Base-by-base conservation (phyloP, 2,113 vertebrate species). In the Ancistrus triradiatus region DNA sequence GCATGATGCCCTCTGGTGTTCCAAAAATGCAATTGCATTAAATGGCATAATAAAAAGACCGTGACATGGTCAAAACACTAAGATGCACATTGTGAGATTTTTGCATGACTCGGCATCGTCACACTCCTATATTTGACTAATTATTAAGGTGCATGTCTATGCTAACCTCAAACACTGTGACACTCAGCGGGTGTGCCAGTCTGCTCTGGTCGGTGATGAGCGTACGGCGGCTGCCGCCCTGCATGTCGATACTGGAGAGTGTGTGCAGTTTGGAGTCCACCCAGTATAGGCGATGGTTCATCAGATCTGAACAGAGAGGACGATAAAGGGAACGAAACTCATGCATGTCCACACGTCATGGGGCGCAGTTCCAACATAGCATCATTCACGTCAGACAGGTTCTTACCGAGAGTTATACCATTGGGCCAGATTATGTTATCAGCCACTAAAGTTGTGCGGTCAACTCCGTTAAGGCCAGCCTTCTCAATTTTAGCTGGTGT, bases 201-300 rank as follows among this genome's bases (percentile, higher is more conserved):
- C 59, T 81, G 7, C 85, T 66, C 21, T 90, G 64, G 2, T 93
- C 87, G 15, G 84, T 72, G 56, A 96, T 81, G 49, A 96, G 61
- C 0, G 82, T 91, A 58, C 73, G 90, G 15, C 93, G 85, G 47
- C 88, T 80, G 1, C 80, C 76, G 0, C 93, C 93, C 2, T 89
- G 86, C 48, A 90, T 78, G 0, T 89, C 83, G 1, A 96, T 83
- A 64, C 93, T 93, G 75, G 89, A 94, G 71, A 96, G 89, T 1
- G 88, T 89, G 74, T 95, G 93, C 19, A 93, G 80, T 69, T 94
- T 95, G 0, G 93, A 94, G 80, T 96, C 93, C 1, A 94, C 93
- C 93, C 93, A 96, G 80, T 96, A 96, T 11, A 96, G 87, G 38
- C 91, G 87, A 80, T 91, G 85, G 63, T 79, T 90, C 28, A 89